A percentile compares a stretch with the other conserved stretches of the same genome.
phyloP scores from a whole-genome alignment of 1,140 invertebrate species.

The Hylaeus anthracinus region DNA sequence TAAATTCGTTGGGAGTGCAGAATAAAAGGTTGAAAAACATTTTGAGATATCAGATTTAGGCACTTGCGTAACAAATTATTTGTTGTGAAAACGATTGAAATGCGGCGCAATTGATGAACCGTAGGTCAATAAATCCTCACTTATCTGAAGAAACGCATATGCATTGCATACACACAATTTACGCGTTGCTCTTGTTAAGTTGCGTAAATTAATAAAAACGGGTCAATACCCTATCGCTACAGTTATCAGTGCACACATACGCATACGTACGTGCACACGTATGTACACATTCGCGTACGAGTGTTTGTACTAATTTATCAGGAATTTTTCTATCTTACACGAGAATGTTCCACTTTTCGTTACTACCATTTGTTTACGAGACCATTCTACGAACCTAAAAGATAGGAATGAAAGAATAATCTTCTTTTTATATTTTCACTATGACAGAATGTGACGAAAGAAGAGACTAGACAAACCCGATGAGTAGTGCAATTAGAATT shows the following conservation, averaged over 20 bases:
- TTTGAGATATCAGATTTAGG: too few species aligned
- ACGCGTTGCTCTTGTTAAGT: conserved; percentile 11
- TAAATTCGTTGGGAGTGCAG: too few species aligned
- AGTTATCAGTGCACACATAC: conserved; percentile 30
- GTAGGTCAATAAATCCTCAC: conserved; percentile 15
- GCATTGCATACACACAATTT: conserved; percentile 26
- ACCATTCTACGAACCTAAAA: background rate
- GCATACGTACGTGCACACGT: background rate
- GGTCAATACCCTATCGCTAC: conserved; percentile 44
- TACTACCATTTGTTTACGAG: conserved; percentile 11
- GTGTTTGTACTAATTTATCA: conserved; percentile 39
- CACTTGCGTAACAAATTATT: conserved; percentile 26
- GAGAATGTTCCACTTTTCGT: conserved; percentile 12
- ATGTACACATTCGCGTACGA: background rate
- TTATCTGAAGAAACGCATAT: conserved; percentile 3
- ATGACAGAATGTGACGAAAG: too few species aligned
- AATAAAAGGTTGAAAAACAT: too few species aligned
- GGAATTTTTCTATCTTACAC: conserved; percentile 9
- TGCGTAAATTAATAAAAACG: conserved; percentile 40
- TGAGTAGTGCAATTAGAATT: too few species aligned
- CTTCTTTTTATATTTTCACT: too few species aligned
- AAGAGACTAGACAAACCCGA: too few species aligned
- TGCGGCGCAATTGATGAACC: conserved; percentile 28
- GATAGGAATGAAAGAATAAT: background rate
- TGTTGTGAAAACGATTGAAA: background rate